These are phyloP conservation scores for Dexiosoma caninum DNA, from an alignment of 2,888 invertebrate genomes.

Conservation along the genomic window DNA sequence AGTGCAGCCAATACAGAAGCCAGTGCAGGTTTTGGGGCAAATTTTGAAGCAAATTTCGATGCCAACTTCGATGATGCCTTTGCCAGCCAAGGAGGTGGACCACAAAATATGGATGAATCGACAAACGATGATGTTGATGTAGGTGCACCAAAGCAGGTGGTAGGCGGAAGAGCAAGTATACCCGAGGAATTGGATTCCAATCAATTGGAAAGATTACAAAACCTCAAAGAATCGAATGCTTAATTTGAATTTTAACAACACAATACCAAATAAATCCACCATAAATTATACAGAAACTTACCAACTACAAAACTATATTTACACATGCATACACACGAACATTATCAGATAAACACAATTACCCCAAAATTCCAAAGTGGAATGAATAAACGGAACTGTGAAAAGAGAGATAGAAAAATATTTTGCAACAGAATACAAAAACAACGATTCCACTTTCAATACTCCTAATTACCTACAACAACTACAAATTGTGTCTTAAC, in stretches of 20 bases:
- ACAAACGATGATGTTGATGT: slow-evolving; percentile 71
- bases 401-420: background rate
- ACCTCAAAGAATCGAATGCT: slow-evolving; percentile 94
- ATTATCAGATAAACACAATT: slow-evolving; percentile 6
- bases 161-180: slow-evolving; percentile 89
- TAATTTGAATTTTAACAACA: slow-evolving; percentile 78
- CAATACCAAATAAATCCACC: no score
- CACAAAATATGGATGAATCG: slow-evolving; percentile 63
- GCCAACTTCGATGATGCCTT: slow-evolving; percentile 79
- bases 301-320: slow-evolving; percentile 10
- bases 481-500: slow-evolving; percentile 17
- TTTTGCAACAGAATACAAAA: slow-evolving; percentile 7
- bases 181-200: slow-evolving; percentile 93
- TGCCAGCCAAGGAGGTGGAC: slow-evolving; percentile 66
- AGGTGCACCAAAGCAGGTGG: slow-evolving; percentile 82
- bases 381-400: background rate
- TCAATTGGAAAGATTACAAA: slow-evolving; percentile 91
- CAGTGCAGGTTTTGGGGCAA: slow-evolving; percentile 66
- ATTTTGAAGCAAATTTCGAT: slow-evolving; percentile 77
- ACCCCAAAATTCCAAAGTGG: slow-evolving; percentile 6
- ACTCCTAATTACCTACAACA: background rate
- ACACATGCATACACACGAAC: slow-evolving; percentile 10
- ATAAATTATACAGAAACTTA: slow-evolving; percentile 9
- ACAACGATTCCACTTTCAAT: slow-evolving; percentile 29
- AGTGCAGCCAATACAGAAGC: slow-evolving; percentile 45